phyloP scores from a whole-genome alignment of 2,888 invertebrate species.

The Lutraria lutraria region DNA sequence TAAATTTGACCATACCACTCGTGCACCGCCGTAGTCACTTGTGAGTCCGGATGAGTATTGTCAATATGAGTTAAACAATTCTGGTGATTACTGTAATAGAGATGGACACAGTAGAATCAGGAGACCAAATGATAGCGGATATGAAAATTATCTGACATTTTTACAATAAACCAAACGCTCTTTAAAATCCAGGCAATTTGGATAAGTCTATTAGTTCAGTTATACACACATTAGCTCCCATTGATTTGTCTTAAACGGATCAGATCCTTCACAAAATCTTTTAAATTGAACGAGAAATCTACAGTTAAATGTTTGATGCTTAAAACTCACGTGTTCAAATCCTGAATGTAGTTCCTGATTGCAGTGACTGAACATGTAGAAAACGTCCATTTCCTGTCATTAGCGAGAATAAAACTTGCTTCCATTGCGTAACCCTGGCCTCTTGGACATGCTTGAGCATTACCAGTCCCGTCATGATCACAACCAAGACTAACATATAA shows the following conservation, averaged over 20 bases:
- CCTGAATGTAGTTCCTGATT: constrained; percentile 52
- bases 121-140: too few relatives aligned
- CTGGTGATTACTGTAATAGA: constrained; percentile 27
- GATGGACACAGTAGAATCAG: not conserved
- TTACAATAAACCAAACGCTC: too few relatives aligned
- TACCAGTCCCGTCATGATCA: constrained; percentile 65
- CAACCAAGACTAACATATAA: constrained; percentile 60
- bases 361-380: constrained; percentile 65
- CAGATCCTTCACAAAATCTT: too few relatives aligned
- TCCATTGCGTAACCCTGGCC: constrained; percentile 61
- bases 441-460: constrained; percentile 47
- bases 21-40: constrained; percentile 33
- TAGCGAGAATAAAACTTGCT: constrained; percentile 53
- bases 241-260: too few relatives aligned
- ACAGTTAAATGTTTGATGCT: too few relatives aligned
- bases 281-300: too few relatives aligned
- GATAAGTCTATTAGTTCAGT: too few relatives aligned
- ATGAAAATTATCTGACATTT: too few relatives aligned
- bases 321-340: constrained; percentile 42
- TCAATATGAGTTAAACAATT: constrained; percentile 56
- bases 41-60: constrained; percentile 48
- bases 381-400: constrained; percentile 64
- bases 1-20: constrained; percentile 65
- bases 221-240: too few relatives aligned
- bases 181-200: too few relatives aligned